Base-by-base conservation (phyloP, 2,888 invertebrate species). In the Zaprionus bogoriensis region DNA sequence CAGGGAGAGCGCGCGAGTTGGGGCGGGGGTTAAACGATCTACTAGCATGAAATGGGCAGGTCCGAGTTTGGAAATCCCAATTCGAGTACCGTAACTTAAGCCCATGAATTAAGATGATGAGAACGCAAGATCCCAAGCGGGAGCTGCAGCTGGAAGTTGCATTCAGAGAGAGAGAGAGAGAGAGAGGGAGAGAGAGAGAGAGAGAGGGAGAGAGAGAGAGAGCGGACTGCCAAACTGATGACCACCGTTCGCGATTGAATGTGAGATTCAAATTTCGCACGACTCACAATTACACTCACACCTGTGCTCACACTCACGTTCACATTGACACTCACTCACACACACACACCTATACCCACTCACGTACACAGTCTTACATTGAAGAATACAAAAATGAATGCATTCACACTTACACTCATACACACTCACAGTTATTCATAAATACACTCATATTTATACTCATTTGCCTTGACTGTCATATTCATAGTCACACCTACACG, bases 1-100 rank as follows among this genome's bases (percentile, higher is more conserved):
- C 50, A 22, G 41, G 39, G 36, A 36, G 36, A 32, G 23, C 5
- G 5, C 7, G 14, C 3, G 36, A 41, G 41, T 22, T 41, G 41
- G 22, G 41, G 12, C 41, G 50, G 48, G 71, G 76, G 60, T 76
- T 78, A 78, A 81, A 74, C 78, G 78, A 39, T 81, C 76, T 45
- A 74, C 79, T 61, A 79, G 70, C 79, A 77, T 77, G 79, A 77
- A 69, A 69, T 69, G 69, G 69, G 68, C 70, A 68, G 74, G 55
- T 54, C 53, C 58, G 41, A 55, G 42, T 38, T 51, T 58, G 55
- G 58, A 72, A 67, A 73, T 73, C 73, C 72, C 74, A 67, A 78
- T 60, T 66, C 69, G 63, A 73, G 69, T 77, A 65, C 79, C 78
- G 76, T 76, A 75, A 75, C 73, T 70, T 68, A 73, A 75, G 81